Evolutionary conservation across 1,140 invertebrate genomes (phyloP).

Genomic region (Orius laevigatus): DNA sequence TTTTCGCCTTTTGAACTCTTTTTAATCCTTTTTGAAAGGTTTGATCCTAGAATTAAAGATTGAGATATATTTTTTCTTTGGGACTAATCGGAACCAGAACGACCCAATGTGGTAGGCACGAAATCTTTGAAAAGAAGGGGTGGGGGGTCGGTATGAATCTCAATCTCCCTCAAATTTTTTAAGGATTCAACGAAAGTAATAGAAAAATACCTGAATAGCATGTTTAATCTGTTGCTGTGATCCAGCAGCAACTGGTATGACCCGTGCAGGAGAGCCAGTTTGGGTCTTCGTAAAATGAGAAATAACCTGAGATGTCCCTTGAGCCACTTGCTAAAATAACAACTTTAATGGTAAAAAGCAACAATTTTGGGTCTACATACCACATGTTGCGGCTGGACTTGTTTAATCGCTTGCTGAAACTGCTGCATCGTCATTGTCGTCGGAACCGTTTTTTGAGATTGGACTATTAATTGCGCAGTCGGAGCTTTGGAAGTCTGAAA

Average conservation of each 20-base stretch:
- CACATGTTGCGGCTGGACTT: conserved; percentile 38
- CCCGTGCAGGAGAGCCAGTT: conserved; percentile 25
- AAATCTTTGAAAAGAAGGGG: no score
- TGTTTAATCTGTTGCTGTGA: conserved; percentile 30
- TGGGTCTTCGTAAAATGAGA: conserved; percentile 24
- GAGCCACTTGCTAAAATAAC: conserved; percentile 22
- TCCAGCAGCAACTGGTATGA: conserved; percentile 31
- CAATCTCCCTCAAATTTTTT: no score
- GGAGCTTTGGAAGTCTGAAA: conserved; percentile 24
- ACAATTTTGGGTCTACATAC: conserved; percentile 20
- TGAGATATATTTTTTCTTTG: no score
- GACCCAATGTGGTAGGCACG: no score
- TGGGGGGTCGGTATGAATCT: no score
- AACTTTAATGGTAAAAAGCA: conserved; percentile 7
- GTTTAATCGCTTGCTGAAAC: conserved; percentile 57
- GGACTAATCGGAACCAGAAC: no score
- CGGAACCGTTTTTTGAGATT: conserved; percentile 41
- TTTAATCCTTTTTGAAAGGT: no score
- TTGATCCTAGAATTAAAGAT: no score
- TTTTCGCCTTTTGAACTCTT: no score
- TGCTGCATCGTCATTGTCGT: conserved; percentile 58
- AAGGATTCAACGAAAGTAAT: background rate
- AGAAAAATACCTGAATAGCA: conserved; percentile 34
- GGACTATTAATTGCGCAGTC: conserved; percentile 42
- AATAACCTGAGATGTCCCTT: conserved; percentile 20